phyloP scores from a whole-genome alignment of 2,888 invertebrate species.

The Amphipyra tragopoginis region DNA sequence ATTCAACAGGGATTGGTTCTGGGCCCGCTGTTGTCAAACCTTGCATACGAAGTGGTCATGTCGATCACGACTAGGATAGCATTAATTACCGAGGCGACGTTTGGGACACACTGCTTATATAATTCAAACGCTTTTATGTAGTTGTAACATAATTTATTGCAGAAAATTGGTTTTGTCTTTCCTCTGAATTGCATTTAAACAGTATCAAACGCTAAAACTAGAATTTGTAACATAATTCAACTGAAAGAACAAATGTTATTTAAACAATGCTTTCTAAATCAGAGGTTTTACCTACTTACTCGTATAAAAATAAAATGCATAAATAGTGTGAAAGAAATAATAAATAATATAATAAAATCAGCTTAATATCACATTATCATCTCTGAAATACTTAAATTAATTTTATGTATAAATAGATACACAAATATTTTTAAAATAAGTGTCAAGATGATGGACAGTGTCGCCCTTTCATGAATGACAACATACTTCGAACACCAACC shows the following conservation, averaged over 20 bases:
- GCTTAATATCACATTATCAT: constrained; percentile 4
- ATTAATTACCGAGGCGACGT: background rate
- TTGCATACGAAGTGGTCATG: no score
- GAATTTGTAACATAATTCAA: constrained; percentile 5
- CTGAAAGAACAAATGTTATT: background rate
- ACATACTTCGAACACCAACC: background rate
- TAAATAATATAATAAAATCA: background rate
- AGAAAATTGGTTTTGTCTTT: constrained; percentile 32
- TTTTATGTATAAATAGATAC: background rate
- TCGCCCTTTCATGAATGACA: background rate
- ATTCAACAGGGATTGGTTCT: no score
- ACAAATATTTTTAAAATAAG: background rate
- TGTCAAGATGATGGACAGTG: background rate
- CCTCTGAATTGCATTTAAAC: constrained; percentile 11
- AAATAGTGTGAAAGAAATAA: background rate
- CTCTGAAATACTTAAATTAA: background rate
- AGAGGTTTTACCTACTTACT: no score
- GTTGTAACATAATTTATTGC: constrained; percentile 34
- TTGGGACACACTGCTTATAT: background rate
- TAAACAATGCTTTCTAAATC: background rate
- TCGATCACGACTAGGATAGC: no score
- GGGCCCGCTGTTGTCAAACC: no score
- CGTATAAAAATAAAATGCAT: constrained; percentile 2
- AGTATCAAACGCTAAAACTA: constrained; percentile 1
- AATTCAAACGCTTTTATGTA: constrained; percentile 16